Evolutionary conservation across 2,888 invertebrate genomes (phyloP).

Genomic region (Ophion costatus): DNA sequence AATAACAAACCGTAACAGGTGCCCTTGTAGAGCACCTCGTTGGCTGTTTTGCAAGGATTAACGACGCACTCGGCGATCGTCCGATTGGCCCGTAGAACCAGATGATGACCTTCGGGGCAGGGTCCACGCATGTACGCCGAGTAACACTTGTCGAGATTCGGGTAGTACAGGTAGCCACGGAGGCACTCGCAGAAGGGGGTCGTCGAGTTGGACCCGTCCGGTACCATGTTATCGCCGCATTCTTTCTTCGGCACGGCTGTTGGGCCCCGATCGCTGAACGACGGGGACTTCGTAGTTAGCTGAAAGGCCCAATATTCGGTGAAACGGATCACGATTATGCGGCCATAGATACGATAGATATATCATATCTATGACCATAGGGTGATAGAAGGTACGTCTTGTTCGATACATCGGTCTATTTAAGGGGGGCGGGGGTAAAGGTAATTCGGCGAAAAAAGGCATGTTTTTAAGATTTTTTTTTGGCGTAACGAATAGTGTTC

Average conservation of each 20-base stretch:
- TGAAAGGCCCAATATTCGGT: constrained; percentile 1
- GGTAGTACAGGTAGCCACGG: constrained; percentile 85
- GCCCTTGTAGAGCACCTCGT: constrained; percentile 83
- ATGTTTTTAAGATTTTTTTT: too few relatives aligned
- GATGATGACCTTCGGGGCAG: constrained; percentile 84
- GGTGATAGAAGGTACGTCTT: too few relatives aligned
- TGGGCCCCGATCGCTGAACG: background rate
- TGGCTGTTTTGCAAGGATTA: constrained; percentile 86
- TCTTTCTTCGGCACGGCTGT: background rate
- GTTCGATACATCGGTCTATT: too few relatives aligned
- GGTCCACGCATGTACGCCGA: constrained; percentile 87
- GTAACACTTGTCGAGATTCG: constrained; percentile 86
- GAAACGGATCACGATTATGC: background rate
- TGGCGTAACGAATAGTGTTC: too few relatives aligned
- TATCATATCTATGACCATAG: too few relatives aligned
- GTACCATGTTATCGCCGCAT: constrained; percentile 64
- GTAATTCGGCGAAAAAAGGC: too few relatives aligned
- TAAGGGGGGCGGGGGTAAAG: too few relatives aligned
- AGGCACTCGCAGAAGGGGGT: constrained; percentile 65
- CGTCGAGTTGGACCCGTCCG: constrained; percentile 7
- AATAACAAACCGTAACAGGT: constrained; percentile 82
- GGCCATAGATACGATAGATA: too few relatives aligned
- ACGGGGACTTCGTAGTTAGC: background rate
- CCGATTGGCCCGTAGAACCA: constrained; percentile 84
- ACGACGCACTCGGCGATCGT: constrained; percentile 86